These are phyloP conservation scores for Arrhamphus sclerolepis DNA, from an alignment of 2,797 vertebrate genomes.

Conservation along the genomic window DNA sequence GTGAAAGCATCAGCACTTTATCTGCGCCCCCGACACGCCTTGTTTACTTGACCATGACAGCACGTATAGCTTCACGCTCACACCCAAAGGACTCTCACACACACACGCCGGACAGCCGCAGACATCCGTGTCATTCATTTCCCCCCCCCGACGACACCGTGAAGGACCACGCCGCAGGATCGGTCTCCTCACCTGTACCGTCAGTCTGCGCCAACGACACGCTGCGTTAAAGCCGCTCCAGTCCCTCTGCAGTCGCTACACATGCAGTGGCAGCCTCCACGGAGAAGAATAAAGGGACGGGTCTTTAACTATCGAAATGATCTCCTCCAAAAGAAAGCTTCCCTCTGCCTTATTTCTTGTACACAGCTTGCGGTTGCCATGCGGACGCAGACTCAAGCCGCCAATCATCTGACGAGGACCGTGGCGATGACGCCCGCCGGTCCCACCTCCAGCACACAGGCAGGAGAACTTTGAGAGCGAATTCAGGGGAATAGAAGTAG, in stretches of 20 bases:
- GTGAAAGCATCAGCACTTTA: conserved; percentile 25
- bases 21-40: conserved; percentile 29
- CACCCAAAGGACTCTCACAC: background rate
- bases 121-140: background rate
- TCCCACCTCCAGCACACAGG: conserved; percentile 27
- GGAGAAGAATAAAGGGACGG: background rate
- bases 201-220: conserved; percentile 36
- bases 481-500: background rate
- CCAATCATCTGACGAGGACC: conserved; percentile 48
- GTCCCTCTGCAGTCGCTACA: background rate
- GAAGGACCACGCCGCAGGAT: conserved; percentile 7
- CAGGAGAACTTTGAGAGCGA: background rate
- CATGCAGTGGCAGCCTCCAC: no score
- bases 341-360: conserved; percentile 19
- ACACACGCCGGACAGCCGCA: background rate
- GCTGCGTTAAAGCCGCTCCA: conserved; percentile 40
- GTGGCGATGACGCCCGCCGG: conserved; percentile 24
- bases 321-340: background rate
- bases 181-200: conserved; percentile 65
- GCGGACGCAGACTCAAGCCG: conserved; percentile 63
- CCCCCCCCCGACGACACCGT: background rate
- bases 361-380: conserved; percentile 72
- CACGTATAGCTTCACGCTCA: background rate
- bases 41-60: conserved; percentile 17
- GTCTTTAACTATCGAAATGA: background rate